Base-by-base conservation (phyloP, 2,113 vertebrate genomes). In the Oxygymnocypris stewartii region DNA sequence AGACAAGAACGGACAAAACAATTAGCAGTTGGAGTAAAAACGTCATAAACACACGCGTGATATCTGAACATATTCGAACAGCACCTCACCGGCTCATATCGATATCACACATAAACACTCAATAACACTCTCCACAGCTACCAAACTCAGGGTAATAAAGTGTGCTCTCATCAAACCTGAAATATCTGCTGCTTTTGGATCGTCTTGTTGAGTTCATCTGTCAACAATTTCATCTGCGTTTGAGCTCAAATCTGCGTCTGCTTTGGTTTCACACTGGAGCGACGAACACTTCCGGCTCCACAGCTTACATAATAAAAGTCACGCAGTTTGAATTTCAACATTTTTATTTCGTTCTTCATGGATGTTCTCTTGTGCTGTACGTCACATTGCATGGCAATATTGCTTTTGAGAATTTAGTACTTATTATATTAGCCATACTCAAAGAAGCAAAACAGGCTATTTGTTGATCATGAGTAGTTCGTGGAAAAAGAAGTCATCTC, bases 331-430 rank as follows among this genome's bases (percentile, higher is more conserved):
- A 82, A 51, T 82, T 71, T 51, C 44, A 71, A 42, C n/a, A 40
- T 28, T 40, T 54, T 57, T 86, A 65, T 80, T 63, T 42, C 40
- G 57, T 14, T 42, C 13, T 61, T 40, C 44, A 35, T 35, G 11
- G 18, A 42, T 35, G 44, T 9, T 51, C 35, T 88, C 28, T 79
- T 18, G 57, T 63, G 49, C 61, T 83, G 49, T 84, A 81, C 65
- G 85, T 49, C 81, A 83, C 59, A 84, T 84, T 89, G 88, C 88
- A 88, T 86, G 87, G 84, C 73, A 85, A 80, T 79, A 88, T 83
- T 83, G 65, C 82, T 54, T 86, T 83, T 13, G 65, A 31, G 40
- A 59, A 37, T 78, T 18, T 79, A 73, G 47, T 61, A 31, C 6
- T 51, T n/a, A 54, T 82, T 69, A 51, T 44, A 59, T 37, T 23